Evolutionary conservation across 1,140 invertebrate species (phyloP).

Genomic region (Apis laboriosa): DNA sequence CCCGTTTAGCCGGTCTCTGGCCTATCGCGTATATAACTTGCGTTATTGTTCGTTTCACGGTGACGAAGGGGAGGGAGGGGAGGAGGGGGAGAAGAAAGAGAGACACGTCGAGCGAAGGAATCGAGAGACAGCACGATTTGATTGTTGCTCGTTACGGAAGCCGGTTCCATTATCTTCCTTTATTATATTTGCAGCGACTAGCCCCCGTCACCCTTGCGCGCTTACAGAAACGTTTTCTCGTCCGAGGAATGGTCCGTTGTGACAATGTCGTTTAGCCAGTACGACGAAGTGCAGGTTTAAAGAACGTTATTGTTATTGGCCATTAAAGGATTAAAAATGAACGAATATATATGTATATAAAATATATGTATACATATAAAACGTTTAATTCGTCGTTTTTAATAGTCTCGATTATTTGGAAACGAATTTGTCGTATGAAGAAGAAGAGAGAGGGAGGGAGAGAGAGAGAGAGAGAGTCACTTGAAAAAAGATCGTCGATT

Average conservation of each 20-base stretch:
- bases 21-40: slow-evolving; percentile 49
- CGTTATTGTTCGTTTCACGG: slow-evolving; percentile 39
- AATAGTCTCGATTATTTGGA: neutral
- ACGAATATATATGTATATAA: neutral
- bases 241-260: neutral
- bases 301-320: neutral
- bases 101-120: slow-evolving; percentile 13
- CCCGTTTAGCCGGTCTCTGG: slow-evolving; percentile 45
- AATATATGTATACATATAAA: too few species aligned
- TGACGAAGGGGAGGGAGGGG: slow-evolving; percentile 32
- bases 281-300: neutral
- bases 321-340: neutral
- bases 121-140: slow-evolving; percentile 46
- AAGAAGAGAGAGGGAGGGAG: too few species aligned
- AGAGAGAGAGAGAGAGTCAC: neutral
- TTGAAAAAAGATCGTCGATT: neutral
- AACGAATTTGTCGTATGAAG: neutral
- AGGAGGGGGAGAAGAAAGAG: neutral
- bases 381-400: too few species aligned
- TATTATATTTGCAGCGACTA: slow-evolving; percentile 36
- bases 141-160: slow-evolving; percentile 49
- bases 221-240: slow-evolving; percentile 28
- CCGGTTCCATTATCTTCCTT: slow-evolving; percentile 46
- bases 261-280: slow-evolving; percentile 12
- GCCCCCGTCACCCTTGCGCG: slow-evolving; percentile 9